Evolutionary conservation across 2,113 vertebrate species (phyloP).

Genomic region (Pseudois nayaur): DNA sequence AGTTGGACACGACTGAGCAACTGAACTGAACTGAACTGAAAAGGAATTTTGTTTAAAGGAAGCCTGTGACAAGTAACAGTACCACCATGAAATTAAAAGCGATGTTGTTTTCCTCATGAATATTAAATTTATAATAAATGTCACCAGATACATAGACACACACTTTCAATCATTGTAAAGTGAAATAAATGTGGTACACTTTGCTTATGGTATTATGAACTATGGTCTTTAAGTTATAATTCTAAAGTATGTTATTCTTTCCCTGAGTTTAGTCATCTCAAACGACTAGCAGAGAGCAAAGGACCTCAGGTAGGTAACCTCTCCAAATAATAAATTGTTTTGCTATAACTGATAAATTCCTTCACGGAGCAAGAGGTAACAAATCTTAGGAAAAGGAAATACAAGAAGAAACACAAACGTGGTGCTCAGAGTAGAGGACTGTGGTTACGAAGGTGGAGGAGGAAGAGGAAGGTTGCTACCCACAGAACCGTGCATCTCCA

Average conservation of each 20-base stretch:
- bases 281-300: not conserved
- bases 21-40: not conserved
- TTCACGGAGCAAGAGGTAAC: not conserved
- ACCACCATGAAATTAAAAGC: not conserved
- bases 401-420: not conserved
- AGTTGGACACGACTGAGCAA: accelerated
- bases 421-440: not conserved
- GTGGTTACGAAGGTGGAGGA: not conserved
- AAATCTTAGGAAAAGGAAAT: not conserved
- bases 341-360: not conserved
- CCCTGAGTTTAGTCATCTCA: not conserved
- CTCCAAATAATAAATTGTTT: not conserved
- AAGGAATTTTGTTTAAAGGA: not conserved
- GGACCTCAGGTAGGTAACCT: not conserved
- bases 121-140: not conserved
- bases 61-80: not conserved
- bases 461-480: accelerated
- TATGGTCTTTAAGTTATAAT: not conserved
- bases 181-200: not conserved
- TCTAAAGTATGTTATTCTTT: not conserved
- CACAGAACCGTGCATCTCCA: not conserved
- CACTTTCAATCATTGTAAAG: not conserved
- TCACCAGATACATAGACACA: not conserved
- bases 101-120: not conserved
- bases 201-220: not conserved